Base-by-base conservation (phyloP, 2,113 vertebrate species). In the Odontesthes bonariensis region DNA sequence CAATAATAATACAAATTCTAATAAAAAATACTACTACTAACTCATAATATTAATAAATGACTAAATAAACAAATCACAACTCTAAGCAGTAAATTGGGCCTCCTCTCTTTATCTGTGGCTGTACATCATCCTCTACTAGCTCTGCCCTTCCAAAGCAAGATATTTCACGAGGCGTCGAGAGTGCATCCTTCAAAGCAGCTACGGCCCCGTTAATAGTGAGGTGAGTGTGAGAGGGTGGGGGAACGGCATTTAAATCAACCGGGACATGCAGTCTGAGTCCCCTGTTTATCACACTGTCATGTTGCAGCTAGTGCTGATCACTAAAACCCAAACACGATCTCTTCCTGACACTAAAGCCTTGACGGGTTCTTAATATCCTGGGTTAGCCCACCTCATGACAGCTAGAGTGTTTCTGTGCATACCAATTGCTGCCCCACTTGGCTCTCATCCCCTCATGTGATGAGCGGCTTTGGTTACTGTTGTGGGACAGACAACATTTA, bases 241-340 rank as follows among this genome's bases (percentile, higher is more conserved):
- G 63, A 47, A 64, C 57, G 66, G 59, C 81, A 77, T 92, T 92
- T 91, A 90, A 90, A 88, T 90, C 86, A 83, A 31, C 70, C 60
- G 1, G 42, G 69, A 77, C 75, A 74, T 47, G 66, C 31, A n/a
- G 44, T 62, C 63, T 42, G 42, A 79, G 69, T 56, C 76, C 51
- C 66, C 77, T 68, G 85, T 91, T 90, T 81, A 90, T 91, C 84
- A 88, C 60, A 8, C 79, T 75, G 88, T 67, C 80, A 69, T 69
- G 83, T 82, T 77, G 79, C 74, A 78, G 83, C 81, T 44, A 73
- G 68, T 56, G 81, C 83, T 86, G 82, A 89, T 89, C 76, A 74
- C 82, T 69, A 32, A 62, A 85, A 77, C 86, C 84, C 83, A 89
- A 90, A 91, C 84, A 89, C 83, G 91, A 89, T 91, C 83, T 82